phyloP scores from a whole-genome alignment of 2,113 vertebrate species.

The Corythornis cristatus region DNA sequence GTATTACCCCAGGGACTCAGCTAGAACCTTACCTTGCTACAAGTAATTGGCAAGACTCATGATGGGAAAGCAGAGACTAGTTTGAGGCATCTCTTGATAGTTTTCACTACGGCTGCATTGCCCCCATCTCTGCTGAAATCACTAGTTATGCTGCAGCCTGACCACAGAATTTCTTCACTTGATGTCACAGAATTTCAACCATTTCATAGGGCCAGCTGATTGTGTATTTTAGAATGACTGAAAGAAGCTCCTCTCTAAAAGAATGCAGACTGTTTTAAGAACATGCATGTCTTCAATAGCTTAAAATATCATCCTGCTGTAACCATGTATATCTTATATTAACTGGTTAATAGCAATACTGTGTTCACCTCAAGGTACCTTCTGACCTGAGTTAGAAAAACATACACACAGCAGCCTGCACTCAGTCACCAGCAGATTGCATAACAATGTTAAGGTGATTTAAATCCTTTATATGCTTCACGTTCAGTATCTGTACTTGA shows the following conservation, averaged over 20 bases:
- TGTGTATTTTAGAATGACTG: too few relatives aligned
- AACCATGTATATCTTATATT: too few relatives aligned
- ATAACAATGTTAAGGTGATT: not conserved
- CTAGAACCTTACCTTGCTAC: not conserved
- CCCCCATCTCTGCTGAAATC: too few relatives aligned
- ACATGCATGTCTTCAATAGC: too few relatives aligned
- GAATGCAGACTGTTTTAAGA: too few relatives aligned
- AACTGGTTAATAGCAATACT: too few relatives aligned
- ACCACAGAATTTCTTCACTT: too few relatives aligned
- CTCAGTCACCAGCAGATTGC: not conserved
- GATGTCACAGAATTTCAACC: too few relatives aligned
- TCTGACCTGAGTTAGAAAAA: not conserved
- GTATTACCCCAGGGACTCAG: not conserved
- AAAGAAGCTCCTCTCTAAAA: too few relatives aligned
- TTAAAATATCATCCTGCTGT: too few relatives aligned
- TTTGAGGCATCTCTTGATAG: not conserved
- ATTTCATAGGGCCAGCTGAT: too few relatives aligned
- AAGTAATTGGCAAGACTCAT: not conserved
- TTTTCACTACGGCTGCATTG: not conserved
- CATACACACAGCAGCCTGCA: not conserved
- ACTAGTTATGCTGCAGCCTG: too few relatives aligned
- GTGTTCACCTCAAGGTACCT: not conserved
- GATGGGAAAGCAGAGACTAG: not conserved
- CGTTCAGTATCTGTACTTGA: rapidly evolving
- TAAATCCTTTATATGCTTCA: not conserved